Evolutionary conservation across 1,140 invertebrate genomes (phyloP).

Genomic region (Drosophila malerkotliana): DNA sequence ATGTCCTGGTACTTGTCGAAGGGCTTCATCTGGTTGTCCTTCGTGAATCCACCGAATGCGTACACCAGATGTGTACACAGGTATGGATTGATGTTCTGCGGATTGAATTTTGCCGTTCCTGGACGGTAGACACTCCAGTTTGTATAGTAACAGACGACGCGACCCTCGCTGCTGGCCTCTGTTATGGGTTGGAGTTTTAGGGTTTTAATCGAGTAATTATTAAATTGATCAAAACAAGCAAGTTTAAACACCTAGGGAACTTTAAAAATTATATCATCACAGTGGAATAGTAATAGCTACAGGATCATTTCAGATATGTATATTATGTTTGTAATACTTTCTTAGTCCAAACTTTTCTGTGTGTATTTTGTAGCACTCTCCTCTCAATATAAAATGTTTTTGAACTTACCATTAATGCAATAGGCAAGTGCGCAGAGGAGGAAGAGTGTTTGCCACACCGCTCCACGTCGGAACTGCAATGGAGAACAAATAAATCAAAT

Average conservation of each 20-base stretch:
- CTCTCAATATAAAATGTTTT: too few relatives aligned
- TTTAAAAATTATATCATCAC: too few relatives aligned
- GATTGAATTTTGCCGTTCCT: slow-evolving; percentile 94
- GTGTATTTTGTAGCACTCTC: background rate
- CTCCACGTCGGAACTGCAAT: slow-evolving; percentile 79
- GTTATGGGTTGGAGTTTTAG: background rate
- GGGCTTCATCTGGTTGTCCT: slow-evolving; percentile 94
- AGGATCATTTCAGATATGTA: too few relatives aligned
- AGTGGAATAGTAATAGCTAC: too few relatives aligned
- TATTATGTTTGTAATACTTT: too few relatives aligned
- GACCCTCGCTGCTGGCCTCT: slow-evolving; percentile 85
- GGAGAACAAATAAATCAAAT: background rate
- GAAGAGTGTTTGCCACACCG: slow-evolving; percentile 79
- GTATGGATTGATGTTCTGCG: slow-evolving; percentile 97
- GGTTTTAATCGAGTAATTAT: too few relatives aligned
- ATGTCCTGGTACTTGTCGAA: slow-evolving; percentile 98
- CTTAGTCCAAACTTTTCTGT: too few relatives aligned
- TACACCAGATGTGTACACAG: slow-evolving; percentile 97
- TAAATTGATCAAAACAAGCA: background rate
- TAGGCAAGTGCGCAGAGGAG: slow-evolving; percentile 72
- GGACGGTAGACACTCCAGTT: slow-evolving; percentile 96
- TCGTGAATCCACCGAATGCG: slow-evolving; percentile 96
- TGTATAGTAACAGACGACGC: slow-evolving; percentile 96
- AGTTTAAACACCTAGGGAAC: too few relatives aligned
- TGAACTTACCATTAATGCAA: slow-evolving; percentile 74